Conservation (phyloP, 2,888 invertebrate species). For the Drosophila anceps region DNA sequence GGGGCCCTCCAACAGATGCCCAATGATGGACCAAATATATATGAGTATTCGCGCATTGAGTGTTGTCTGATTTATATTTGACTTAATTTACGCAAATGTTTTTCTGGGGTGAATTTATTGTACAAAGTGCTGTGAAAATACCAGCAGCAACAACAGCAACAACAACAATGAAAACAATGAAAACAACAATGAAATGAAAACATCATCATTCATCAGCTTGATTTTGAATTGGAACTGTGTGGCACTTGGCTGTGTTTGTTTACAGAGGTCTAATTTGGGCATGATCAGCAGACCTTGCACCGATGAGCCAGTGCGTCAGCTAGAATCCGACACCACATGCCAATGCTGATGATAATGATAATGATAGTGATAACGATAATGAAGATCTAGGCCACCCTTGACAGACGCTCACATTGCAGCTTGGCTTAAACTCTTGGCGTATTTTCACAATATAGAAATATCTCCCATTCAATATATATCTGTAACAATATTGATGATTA, state of each 20-base stretch:
- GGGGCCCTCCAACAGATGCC: conserved; percentile 22
- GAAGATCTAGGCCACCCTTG: conserved; percentile 34
- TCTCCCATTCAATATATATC: neutral
- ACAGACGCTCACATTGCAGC: conserved; percentile 17
- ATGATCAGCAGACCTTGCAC: conserved; percentile 72
- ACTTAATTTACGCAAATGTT: conserved; percentile 70
- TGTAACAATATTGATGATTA: neutral
- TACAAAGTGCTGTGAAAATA: conserved; percentile 25
- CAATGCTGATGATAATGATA: conserved; percentile 8
- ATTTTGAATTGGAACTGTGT: conserved; percentile 34
- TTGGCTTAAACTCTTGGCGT: conserved; percentile 7
- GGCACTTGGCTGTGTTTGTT: conserved; percentile 46
- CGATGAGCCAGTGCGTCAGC: conserved; percentile 45
- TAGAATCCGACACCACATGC: conserved; percentile 61
- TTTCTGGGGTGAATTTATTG: conserved; percentile 64
- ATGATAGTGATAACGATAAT: conserved; percentile 5
- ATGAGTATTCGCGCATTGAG: conserved; percentile 71
- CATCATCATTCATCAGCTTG: conserved; percentile 26
- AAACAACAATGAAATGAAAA: conserved; percentile 19
- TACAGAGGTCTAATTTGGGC: conserved; percentile 65
- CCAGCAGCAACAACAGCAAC: conserved; percentile 6
- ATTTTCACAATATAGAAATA: neutral
- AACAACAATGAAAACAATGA: conserved; percentile 20
- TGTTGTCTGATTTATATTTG: conserved; percentile 75
- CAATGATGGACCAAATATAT: conserved; percentile 39